Evolutionary conservation across 2,888 invertebrate species (phyloP), one percentile per base, ranked within the genome.

Genomic region (Arenicola marina): DNA sequence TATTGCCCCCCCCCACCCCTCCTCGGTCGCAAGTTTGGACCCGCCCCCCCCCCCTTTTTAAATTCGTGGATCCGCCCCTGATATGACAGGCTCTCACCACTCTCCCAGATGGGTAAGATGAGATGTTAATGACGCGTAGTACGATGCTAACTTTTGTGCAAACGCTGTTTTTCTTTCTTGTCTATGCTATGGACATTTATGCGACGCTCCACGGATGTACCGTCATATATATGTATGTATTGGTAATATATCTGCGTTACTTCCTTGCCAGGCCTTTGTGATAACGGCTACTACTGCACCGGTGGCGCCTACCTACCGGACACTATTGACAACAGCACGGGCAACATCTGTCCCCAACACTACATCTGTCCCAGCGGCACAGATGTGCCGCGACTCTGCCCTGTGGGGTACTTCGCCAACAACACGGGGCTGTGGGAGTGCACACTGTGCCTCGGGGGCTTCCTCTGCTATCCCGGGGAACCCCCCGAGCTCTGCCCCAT

Each of bases 201-300:
- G n/a, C n/a, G n/a, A n/a, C n/a, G n/a, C n/a, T n/a, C n/a, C n/a
- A n/a, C n/a, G n/a, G n/a, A n/a, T n/a, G n/a, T n/a, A n/a, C n/a
- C n/a, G n/a, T n/a, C n/a, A n/a, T n/a, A n/a, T n/a, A n/a, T n/a
- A n/a, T n/a, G n/a, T n/a, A n/a, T n/a, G n/a, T n/a, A n/a, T n/a
- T n/a, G n/a, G n/a, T n/a, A 38, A 38, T 38, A 38, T 38, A 26
- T 58, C 15, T 7, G 15, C 31, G 11, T 15, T 31, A 4, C 63
- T 46, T 55, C 7, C 43, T 33, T 56, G 62, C 7, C 62, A 78
- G 78, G 77, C 34, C 61, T 66, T 44, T 81, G 81, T 65, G 61
- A 60, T 11, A 68, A 73, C 4, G 81, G 81, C 0, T 80, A 80
- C 62, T 81, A 76, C 66, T 81, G 81, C 56, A 74, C 69, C 3